Percentiles rank a stretch among this genome's conserved stretches.
These are phyloP conservation scores for Centroberyx gerrardi DNA, from an alignment of 2,797 vertebrate species.

Conservation along the genomic window DNA sequence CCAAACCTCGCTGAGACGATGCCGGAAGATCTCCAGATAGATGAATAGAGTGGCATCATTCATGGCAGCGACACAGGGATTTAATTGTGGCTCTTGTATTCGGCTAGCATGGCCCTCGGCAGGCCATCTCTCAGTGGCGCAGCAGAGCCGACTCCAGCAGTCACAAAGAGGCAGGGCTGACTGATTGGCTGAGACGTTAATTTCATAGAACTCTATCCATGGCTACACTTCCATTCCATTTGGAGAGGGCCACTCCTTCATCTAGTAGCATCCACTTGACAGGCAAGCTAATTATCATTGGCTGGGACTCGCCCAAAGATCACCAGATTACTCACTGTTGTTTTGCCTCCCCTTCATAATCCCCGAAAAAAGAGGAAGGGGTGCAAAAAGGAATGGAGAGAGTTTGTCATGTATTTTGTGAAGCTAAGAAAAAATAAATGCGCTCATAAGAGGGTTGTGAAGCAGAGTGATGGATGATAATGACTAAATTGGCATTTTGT, in stretches of 20 bases:
- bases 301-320: conserved; percentile 56
- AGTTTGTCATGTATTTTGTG: conserved; percentile 40
- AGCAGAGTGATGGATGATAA: conserved; percentile 59
- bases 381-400: conserved; percentile 19
- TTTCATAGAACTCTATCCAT: conserved; percentile 68
- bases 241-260: conserved; percentile 48
- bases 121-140: conserved; percentile 50
- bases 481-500: conserved; percentile 43
- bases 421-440: conserved; percentile 24
- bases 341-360: conserved; percentile 1
- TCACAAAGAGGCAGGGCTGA: conserved; percentile 43
- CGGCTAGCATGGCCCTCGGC: conserved; percentile 49
- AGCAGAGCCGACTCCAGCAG: conserved; percentile 37
- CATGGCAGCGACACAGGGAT: conserved; percentile 69
- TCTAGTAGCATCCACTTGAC: conserved; percentile 59
- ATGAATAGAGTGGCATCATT: conserved; percentile 77
- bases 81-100: conserved; percentile 75
- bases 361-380: neutral
- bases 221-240: conserved; percentile 68
- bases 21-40: conserved; percentile 71
- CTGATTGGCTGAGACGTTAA: conserved; percentile 71
- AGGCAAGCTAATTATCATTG: conserved; percentile 69
- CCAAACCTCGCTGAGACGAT: conserved; percentile 50
- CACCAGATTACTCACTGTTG: conserved; percentile 32
- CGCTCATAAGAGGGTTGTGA: conserved; percentile 34